These are phyloP conservation scores for Pogonomyrmex californicus DNA, from an alignment of 1,140 invertebrate genomes.

Conservation along the genomic window DNA sequence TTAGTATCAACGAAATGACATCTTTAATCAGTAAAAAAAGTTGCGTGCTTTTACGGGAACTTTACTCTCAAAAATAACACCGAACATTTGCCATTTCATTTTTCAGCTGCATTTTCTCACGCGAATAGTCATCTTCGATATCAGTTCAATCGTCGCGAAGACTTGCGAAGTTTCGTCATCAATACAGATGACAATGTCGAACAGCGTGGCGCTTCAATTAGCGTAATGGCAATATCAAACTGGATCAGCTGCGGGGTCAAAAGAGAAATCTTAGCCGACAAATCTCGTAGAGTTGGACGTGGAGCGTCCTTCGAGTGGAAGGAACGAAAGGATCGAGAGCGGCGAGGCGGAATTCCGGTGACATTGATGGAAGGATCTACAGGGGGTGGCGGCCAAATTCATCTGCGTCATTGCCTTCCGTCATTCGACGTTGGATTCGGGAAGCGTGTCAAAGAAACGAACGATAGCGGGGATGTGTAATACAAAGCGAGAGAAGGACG, in stretches of 20 bases:
- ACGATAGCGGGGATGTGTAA: not conserved
- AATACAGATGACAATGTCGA: not conserved
- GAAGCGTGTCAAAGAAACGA: not conserved
- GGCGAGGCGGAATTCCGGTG: constrained; percentile 23
- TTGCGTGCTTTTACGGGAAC: not conserved
- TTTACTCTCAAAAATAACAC: not conserved
- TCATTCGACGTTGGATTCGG: not conserved
- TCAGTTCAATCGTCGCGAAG: not conserved
- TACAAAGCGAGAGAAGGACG: constrained; percentile 5
- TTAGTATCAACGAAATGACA: not conserved
- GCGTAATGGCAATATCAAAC: constrained; percentile 25
- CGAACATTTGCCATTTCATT: not conserved
- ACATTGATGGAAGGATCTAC: constrained; percentile 20
- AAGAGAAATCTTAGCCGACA: constrained; percentile 23
- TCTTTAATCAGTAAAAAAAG: not conserved
- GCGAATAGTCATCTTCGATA: not conserved
- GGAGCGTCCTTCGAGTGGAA: not conserved
- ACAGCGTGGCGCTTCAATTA: constrained; percentile 29
- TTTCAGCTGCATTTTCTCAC: not conserved
- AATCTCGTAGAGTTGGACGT: constrained; percentile 18
- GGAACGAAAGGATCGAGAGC: constrained; percentile 21
- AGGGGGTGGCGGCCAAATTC: not conserved
- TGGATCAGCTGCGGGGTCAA: not conserved
- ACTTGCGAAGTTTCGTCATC: constrained; percentile 12
- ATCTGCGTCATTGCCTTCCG: constrained; percentile 5